Evolutionary conservation across 2,888 invertebrate species (phyloP), one percentile per base, ranked within the genome.

Genomic region (Ceraclea dissimilis): DNA sequence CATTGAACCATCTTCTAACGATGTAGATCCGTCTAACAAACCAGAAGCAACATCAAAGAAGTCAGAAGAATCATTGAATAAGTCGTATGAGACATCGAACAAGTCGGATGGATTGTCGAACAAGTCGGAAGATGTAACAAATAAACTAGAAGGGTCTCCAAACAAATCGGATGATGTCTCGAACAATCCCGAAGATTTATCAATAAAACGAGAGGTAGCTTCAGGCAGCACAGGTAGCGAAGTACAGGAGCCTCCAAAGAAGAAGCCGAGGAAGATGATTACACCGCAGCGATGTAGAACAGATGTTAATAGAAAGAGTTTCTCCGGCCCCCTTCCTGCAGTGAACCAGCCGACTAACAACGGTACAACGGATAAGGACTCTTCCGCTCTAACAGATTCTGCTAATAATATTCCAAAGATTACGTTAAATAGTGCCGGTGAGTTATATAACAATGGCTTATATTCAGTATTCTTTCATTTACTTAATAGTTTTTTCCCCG

Each of bases 221-320:
- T 13, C 47, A n/a, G 17, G 17, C 13, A 47, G 20, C 48, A 20
- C 20, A 18, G 22, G 21, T 21, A 11, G 31, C 31, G 2, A 19
- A 26, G 31, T 20, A 20, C 33, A 31, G 16, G 33, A 49, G 8
- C 33, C 46, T 13, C 47, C 48, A 22, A 16, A 16, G n/a, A 55
- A 55, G 34, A 26, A 50, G 17, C 43, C 55, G 18, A 44, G 55
- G 39, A 55, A 55, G 51, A 55, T 51, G 55, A 55, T 49, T 18
- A 54, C 54, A 1, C 54, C 54, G 11, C 54, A 54, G 44, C 26
- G 54, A 18, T 49, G 54, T 26, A 49, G 55, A 10, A 50, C 18
- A 5, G 46, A 46, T 19, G 5, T 6, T 4, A 46, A 19, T 46
- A 46, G 11, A 46, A 46, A 46, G 20, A 11, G 18, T 17, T 13